Evolutionary conservation across 1,140 invertebrate genomes (phyloP).

Genomic region (Drosophila elegans): DNA sequence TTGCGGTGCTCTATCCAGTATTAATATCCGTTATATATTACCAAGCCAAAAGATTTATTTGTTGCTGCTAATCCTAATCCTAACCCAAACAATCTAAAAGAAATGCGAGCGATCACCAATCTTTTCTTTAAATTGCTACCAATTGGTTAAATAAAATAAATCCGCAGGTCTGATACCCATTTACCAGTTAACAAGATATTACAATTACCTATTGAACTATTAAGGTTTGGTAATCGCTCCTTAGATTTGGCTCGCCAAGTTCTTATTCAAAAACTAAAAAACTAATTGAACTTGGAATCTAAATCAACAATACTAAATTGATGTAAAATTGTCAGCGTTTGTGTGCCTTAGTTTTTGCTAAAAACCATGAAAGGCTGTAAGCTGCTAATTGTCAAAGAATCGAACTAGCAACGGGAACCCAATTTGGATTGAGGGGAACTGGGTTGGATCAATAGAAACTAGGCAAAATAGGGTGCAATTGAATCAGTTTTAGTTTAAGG

Average conservation of each 20-base stretch:
- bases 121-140: too few species aligned
- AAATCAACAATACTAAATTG: slow-evolving; percentile 43
- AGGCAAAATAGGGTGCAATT: slow-evolving; percentile 2
- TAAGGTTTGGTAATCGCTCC: slow-evolving; percentile 16
- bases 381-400: slow-evolving; percentile 39
- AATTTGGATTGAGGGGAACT: not conserved
- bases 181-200: not conserved
- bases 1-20: slow-evolving; percentile 46
- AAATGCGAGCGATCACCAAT: slow-evolving; percentile 8
- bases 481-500: slow-evolving; percentile 20
- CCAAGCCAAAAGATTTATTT: slow-evolving; percentile 69
- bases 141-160: not conserved
- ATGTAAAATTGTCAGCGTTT: slow-evolving; percentile 45
- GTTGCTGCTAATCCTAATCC: slow-evolving; percentile 67
- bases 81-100: slow-evolving; percentile 32
- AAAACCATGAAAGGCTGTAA: slow-evolving; percentile 30
- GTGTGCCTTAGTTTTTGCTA: slow-evolving; percentile 52
- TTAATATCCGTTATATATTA: slow-evolving; percentile 51
- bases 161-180: not conserved
- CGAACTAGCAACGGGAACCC: slow-evolving; percentile 2
- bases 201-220: not conserved
- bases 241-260: slow-evolving; percentile 29
- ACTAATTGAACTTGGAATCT: slow-evolving; percentile 42
- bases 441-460: not conserved
- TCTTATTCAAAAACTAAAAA: slow-evolving; percentile 12